Evolutionary conservation across 2,797 vertebrate genomes (phyloP).

Genomic region (Antrozous pallidus): DNA sequence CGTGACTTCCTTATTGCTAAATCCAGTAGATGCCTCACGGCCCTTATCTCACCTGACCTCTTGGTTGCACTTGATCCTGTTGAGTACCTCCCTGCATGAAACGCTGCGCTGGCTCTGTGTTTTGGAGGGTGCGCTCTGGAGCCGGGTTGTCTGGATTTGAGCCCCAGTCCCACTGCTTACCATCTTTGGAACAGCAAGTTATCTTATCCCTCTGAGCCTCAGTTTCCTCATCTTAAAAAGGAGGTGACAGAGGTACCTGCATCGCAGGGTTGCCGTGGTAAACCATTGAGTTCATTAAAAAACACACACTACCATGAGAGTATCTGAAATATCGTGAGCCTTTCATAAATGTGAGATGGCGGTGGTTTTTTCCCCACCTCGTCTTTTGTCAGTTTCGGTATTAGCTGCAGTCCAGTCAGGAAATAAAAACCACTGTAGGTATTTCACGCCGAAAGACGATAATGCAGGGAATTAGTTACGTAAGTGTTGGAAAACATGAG

Average conservation of each 20-base stretch:
- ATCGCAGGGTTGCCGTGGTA: neutral
- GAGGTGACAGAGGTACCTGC: neutral
- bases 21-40: neutral
- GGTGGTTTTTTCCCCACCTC: neutral
- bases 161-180: neutral
- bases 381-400: neutral
- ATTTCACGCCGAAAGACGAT: neutral
- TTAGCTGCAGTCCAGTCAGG: neutral
- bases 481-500: neutral
- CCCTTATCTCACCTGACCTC: neutral
- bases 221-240: neutral
- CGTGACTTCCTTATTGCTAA: constrained; percentile 22
- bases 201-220: neutral
- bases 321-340: neutral
- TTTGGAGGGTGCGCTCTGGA: neutral
- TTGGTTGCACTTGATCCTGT: neutral
- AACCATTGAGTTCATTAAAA: neutral
- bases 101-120: neutral
- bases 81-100: neutral
- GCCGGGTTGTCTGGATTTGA: neutral
- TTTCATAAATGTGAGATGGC: neutral
- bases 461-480: neutral
- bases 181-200: neutral
- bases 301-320: neutral
- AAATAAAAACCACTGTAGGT: neutral